phyloP scores from a whole-genome alignment of 1,140 invertebrate genomes.

The Pteromalus puparum region DNA sequence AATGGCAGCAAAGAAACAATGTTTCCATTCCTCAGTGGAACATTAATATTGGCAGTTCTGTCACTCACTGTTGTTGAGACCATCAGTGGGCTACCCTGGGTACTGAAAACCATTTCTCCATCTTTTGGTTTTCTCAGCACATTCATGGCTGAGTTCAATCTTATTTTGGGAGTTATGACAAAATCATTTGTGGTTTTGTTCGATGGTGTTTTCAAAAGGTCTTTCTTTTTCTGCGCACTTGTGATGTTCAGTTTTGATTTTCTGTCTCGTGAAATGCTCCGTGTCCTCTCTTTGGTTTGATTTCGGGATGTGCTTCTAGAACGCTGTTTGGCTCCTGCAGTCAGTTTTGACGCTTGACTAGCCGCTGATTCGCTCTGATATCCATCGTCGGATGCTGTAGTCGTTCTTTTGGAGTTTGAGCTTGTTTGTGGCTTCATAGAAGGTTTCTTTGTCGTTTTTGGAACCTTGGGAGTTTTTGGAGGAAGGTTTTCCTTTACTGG shows the following conservation, averaged over 20 bases:
- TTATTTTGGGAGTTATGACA: slow-evolving; percentile 73
- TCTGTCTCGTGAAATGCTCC: slow-evolving; percentile 57
- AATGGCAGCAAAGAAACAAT: slow-evolving; percentile 78
- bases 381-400: slow-evolving; percentile 11
- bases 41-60: slow-evolving; percentile 79
- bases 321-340: not conserved
- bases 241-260: slow-evolving; percentile 48
- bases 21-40: slow-evolving; percentile 78
- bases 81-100: slow-evolving; percentile 80
- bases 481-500: slow-evolving; percentile 59
- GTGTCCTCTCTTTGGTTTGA: slow-evolving; percentile 47
- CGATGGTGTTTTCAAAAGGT: slow-evolving; percentile 64
- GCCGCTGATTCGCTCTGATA: slow-evolving; percentile 45
- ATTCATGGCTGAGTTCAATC: slow-evolving; percentile 78
- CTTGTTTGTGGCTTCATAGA: slow-evolving; percentile 49
- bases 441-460: slow-evolving; percentile 41
- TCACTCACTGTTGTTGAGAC: slow-evolving; percentile 74
- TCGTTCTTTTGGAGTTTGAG: slow-evolving; percentile 33
- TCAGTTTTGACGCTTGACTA: slow-evolving; percentile 51
- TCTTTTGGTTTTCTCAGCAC: slow-evolving; percentile 78
- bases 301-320: slow-evolving; percentile 37
- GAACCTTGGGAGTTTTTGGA: slow-evolving; percentile 51
- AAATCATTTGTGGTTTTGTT: slow-evolving; percentile 50
- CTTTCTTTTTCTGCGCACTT: slow-evolving; percentile 35
- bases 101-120: slow-evolving; percentile 81